Conservation (phyloP, 2,113 vertebrate genomes). For the Psilopsiagon aurifrons region DNA sequence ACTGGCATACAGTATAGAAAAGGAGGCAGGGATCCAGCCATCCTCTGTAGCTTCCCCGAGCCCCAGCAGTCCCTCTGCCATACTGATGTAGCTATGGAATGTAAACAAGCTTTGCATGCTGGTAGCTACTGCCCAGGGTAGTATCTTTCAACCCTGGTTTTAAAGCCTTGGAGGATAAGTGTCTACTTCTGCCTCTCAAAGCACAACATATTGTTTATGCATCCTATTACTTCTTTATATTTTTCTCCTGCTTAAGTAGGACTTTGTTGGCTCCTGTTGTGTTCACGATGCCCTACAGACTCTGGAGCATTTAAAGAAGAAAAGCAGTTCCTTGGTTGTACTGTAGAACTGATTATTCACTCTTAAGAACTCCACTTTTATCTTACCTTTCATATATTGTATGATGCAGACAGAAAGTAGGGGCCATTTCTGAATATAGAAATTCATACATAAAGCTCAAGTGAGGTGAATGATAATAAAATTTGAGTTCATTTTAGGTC, state of each 20-base stretch:
- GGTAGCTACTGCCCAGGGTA: neutral
- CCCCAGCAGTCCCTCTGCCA: neutral
- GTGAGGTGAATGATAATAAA: conserved; percentile 38
- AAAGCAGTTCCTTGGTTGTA: neutral
- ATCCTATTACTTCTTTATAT: neutral
- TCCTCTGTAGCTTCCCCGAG: neutral
- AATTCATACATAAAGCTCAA: conserved; percentile 1
- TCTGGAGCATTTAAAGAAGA: neutral
- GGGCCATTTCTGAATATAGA: conserved; percentile 28
- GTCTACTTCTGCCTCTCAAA: neutral
- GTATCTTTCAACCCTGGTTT: neutral
- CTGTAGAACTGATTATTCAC: conserved; percentile 34
- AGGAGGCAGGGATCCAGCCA: no score
- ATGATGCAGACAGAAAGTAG: neutral
- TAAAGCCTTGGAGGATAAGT: neutral
- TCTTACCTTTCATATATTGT: conserved; percentile 1
- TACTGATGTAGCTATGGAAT: fast-evolving
- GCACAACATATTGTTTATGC: neutral
- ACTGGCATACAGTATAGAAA: neutral
- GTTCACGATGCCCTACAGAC: neutral
- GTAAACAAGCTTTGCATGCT: neutral
- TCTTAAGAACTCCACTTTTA: conserved; percentile 8
- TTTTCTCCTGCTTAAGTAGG: neutral
- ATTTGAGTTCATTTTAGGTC: conserved; percentile 51
- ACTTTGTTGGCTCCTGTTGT: neutral